A percentile compares a stretch with the other conserved stretches of the same genome.
Evolutionary conservation across 1,140 invertebrate genomes (phyloP).

Genomic region (Augochlora pura): DNA sequence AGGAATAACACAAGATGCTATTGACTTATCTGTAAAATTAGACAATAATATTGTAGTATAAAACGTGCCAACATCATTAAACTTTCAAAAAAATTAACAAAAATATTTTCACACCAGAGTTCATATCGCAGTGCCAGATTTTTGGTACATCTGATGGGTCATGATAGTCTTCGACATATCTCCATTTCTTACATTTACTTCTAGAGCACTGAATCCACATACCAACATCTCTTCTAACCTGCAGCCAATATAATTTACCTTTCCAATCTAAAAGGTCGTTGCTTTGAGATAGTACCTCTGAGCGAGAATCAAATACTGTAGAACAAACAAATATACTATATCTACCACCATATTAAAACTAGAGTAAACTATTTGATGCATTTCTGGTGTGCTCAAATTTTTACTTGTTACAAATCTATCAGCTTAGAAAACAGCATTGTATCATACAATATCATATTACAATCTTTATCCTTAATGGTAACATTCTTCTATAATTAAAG

Average conservation of each 20-base stretch:
- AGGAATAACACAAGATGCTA: slow-evolving; percentile 79
- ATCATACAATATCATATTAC: slow-evolving; percentile 41
- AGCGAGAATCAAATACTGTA: slow-evolving; percentile 21
- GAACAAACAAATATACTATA: not conserved
- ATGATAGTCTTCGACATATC: slow-evolving; percentile 80
- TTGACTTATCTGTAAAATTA: slow-evolving; percentile 74
- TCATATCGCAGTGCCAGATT: slow-evolving; percentile 84
- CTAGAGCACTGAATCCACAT: slow-evolving; percentile 83
- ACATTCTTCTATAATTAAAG: slow-evolving; percentile 41
- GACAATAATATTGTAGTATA: not conserved
- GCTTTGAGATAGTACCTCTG: not conserved
- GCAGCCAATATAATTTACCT: slow-evolving; percentile 74
- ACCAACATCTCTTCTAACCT: slow-evolving; percentile 79
- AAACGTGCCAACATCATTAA: slow-evolving; percentile 8
- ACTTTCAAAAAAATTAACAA: not conserved
- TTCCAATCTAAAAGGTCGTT: not conserved
- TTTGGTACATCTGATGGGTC: slow-evolving; percentile 83
- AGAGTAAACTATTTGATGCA: not conserved
- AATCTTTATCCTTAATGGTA: slow-evolving; percentile 35
- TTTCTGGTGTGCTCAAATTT: slow-evolving; percentile 25
- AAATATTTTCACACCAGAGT: slow-evolving; percentile 75
- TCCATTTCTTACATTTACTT: slow-evolving; percentile 82
- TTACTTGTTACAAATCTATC: slow-evolving; percentile 40
- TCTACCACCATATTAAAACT: not conserved
- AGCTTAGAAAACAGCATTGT: slow-evolving; percentile 32